Evolutionary conservation across 2,113 vertebrate genomes (phyloP).

Genomic region (Grus americana): DNA sequence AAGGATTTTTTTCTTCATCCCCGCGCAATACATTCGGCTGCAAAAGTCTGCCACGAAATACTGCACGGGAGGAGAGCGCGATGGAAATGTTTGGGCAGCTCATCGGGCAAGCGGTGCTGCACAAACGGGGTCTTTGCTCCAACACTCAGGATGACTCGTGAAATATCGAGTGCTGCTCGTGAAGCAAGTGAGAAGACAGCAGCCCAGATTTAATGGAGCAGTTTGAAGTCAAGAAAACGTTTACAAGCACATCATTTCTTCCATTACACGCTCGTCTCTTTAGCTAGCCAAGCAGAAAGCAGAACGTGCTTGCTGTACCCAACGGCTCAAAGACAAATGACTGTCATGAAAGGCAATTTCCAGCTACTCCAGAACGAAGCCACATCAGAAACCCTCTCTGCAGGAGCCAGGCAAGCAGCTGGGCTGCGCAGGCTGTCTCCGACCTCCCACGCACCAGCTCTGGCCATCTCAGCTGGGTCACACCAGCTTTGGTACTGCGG

Average conservation of each 20-base stretch:
- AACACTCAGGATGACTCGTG: fast-evolving
- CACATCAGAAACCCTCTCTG: not conserved
- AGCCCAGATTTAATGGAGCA: not conserved
- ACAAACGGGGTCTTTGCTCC: not conserved
- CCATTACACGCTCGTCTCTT: not conserved
- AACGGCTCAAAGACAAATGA: not conserved
- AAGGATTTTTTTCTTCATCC: not conserved
- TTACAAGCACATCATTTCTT: conserved; percentile 24
- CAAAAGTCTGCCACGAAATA: not conserved
- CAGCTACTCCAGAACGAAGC: not conserved
- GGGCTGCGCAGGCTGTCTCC: not conserved
- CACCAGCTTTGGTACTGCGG: not conserved
- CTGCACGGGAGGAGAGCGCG: fast-evolving
- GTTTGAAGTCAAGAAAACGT: not conserved
- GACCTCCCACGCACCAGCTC: not conserved
- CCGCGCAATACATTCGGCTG: not conserved
- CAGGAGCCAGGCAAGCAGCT: not conserved
- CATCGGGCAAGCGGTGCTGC: not conserved
- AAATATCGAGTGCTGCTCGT: not conserved
- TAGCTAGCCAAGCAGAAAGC: not conserved
- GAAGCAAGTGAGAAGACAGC: not conserved
- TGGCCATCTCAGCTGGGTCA: not conserved
- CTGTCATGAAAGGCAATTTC: not conserved
- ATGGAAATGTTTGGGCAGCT: not conserved
- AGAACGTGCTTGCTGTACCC: not conserved